A percentile compares a stretch with the other conserved stretches of the same genome.
Evolutionary conservation across 1,140 invertebrate species (phyloP).

Genomic region (Melipona quadrifasciata): DNA sequence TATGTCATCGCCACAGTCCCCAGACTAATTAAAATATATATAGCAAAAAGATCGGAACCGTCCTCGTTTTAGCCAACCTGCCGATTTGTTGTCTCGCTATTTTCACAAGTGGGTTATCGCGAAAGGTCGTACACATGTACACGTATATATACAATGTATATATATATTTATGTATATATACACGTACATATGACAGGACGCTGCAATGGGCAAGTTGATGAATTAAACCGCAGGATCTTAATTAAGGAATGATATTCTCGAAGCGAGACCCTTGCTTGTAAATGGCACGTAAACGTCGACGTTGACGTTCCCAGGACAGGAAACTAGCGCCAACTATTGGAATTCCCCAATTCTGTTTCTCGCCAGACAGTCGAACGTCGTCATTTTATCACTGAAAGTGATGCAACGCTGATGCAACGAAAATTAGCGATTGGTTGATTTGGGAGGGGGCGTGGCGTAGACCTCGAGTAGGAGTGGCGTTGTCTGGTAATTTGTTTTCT

Average conservation of each 20-base stretch:
- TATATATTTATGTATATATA: no score
- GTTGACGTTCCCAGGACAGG: neutral
- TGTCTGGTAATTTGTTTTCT: no score
- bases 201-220: neutral
- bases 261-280: neutral
- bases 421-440: no score
- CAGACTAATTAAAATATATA: neutral
- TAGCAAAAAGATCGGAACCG: no score
- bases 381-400: no score
- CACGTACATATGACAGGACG: neutral
- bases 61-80: conserved; percentile 3
- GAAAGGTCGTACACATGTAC: conserved; percentile 8
- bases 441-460: no score
- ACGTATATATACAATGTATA: no score
- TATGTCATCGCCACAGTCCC: neutral
- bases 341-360: neutral
- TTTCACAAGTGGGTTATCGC: neutral
- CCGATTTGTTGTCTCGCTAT: neutral
- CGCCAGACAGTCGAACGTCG: neutral
- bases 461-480: no score
- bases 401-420: no score
- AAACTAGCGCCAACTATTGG: neutral
- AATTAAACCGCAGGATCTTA: conserved; percentile 20
- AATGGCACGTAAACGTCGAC: conserved; percentile 19
- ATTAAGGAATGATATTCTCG: conserved; percentile 39